phyloP scores from a whole-genome alignment of 2,888 invertebrate species.

The Spilarctia lutea region DNA sequence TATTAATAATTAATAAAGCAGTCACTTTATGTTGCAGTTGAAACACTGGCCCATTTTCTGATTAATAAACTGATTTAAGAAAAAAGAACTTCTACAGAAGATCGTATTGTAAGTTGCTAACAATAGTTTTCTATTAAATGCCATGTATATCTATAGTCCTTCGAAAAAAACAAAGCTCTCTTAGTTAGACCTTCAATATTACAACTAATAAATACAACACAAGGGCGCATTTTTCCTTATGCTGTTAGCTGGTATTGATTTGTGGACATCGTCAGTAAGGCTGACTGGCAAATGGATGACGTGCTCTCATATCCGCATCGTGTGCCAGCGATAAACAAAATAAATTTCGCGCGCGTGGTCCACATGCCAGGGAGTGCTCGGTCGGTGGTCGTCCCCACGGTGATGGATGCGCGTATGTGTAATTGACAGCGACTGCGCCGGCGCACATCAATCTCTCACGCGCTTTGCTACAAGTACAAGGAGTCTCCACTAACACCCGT shows the following conservation, averaged over 20 bases:
- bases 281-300: neutral
- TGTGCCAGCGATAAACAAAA: constrained; percentile 16
- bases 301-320: constrained; percentile 11
- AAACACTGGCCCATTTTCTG: neutral
- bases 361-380: constrained; percentile 16
- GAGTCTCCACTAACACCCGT: constrained; percentile 9
- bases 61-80: neutral
- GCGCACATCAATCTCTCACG: constrained; percentile 47
- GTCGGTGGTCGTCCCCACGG: constrained; percentile 40
- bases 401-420: constrained; percentile 64
- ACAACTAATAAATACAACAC: neutral
- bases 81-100: neutral
- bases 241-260: neutral
- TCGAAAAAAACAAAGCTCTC: neutral
- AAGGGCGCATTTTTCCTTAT: neutral
- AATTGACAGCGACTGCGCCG: constrained; percentile 63
- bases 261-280: neutral
- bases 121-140: neutral
- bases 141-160: neutral
- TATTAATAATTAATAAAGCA: neutral
- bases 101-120: neutral
- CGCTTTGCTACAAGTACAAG: constrained; percentile 13
- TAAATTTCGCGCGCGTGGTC: constrained; percentile 17
- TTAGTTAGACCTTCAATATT: neutral
- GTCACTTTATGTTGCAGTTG: neutral